Evolutionary conservation across 2,113 vertebrate species (phyloP).

Genomic region (Haplochromis vanheusdeni): DNA sequence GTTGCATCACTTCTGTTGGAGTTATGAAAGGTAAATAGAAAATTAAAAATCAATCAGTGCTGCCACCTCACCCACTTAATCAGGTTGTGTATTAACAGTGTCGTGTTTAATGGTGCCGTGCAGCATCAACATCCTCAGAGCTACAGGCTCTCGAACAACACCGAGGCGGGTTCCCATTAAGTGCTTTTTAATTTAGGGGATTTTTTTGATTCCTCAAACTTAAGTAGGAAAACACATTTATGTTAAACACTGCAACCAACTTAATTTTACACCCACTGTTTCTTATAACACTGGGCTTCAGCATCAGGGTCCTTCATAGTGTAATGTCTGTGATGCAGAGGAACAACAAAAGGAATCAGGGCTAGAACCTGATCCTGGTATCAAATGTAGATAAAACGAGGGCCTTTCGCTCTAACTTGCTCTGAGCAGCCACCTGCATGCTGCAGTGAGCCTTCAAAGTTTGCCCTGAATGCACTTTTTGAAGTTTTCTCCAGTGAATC

Average conservation of each 20-base stretch:
- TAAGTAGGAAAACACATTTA: neutral
- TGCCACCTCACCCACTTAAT: neutral
- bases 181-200: neutral
- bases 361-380: neutral
- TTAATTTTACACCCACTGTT: neutral
- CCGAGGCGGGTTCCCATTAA: neutral
- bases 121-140: neutral
- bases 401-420: neutral
- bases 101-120: neutral
- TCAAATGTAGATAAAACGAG: neutral
- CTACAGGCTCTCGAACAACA: neutral
- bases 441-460: neutral
- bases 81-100: neutral
- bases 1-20: neutral
- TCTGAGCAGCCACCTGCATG: neutral
- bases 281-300: neutral
- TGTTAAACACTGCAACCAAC: neutral
- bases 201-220: neutral
- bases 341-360: neutral
- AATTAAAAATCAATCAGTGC: neutral
- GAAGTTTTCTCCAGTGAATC: neutral
- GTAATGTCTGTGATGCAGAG: neutral
- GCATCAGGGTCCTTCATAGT: neutral
- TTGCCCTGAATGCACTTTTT: neutral
- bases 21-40: neutral